Evolutionary conservation across 2,888 invertebrate genomes (phyloP).

Genomic region (Coenonympha glycerion): DNA sequence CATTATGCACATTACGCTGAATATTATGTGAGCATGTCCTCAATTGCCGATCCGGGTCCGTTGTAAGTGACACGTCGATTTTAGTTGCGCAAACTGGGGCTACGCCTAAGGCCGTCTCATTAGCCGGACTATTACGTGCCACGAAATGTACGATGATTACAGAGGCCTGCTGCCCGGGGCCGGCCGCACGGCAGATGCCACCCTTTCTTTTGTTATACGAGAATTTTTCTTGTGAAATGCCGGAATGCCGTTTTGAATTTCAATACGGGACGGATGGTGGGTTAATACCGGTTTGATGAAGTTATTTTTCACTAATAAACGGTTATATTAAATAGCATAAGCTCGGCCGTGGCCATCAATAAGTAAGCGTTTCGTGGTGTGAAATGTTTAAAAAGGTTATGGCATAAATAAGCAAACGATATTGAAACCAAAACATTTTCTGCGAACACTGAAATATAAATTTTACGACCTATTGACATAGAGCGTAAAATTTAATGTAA

Average conservation of each 20-base stretch:
- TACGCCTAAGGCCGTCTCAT: slow-evolving; percentile 65
- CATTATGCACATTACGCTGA: not conserved
- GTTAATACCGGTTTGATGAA: no score
- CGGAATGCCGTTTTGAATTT: slow-evolving; percentile 35
- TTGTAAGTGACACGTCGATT: slow-evolving; percentile 56
- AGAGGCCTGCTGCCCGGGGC: slow-evolving; percentile 52
- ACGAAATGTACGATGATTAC: slow-evolving; percentile 70
- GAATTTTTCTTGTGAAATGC: slow-evolving; percentile 41
- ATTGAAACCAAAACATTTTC: no score
- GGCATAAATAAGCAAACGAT: no score
- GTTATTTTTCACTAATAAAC: no score
- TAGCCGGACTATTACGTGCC: slow-evolving; percentile 65
- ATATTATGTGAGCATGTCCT: slow-evolving; percentile 13
- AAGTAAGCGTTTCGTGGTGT: no score
- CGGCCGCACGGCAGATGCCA: slow-evolving; percentile 57
- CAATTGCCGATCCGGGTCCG: slow-evolving; percentile 21
- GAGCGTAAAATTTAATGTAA: no score
- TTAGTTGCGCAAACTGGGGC: slow-evolving; percentile 67
- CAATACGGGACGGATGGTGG: not conserved
- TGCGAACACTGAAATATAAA: no score
- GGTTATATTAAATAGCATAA: no score
- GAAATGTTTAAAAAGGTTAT: no score
- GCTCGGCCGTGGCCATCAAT: no score
- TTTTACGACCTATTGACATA: no score
- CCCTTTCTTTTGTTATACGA: slow-evolving; percentile 49